These are phyloP conservation scores for Paramormyrops hopkinsi DNA, from an alignment of 2,797 vertebrate genomes.

Conservation along the genomic window DNA sequence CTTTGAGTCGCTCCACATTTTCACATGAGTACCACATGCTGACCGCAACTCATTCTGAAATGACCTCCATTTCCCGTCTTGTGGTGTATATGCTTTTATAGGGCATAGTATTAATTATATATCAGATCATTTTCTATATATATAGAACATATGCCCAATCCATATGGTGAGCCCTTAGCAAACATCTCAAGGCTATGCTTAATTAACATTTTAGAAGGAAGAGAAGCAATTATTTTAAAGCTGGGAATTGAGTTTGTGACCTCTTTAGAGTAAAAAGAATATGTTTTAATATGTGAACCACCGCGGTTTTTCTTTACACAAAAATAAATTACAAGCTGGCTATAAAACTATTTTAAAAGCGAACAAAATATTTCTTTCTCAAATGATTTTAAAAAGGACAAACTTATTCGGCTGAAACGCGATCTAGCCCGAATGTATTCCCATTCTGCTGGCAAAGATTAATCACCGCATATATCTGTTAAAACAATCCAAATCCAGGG, in stretches of 20 bases:
- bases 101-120: slow-evolving; percentile 60
- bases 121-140: slow-evolving; percentile 48
- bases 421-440: slow-evolving; percentile 5
- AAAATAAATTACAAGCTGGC: background rate
- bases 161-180: slow-evolving; percentile 55
- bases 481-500: slow-evolving; percentile 8
- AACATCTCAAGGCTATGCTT: slow-evolving; percentile 36
- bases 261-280: slow-evolving; percentile 27
- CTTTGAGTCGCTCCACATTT: background rate
- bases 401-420: background rate
- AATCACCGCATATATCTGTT: slow-evolving; percentile 6
- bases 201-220: slow-evolving; percentile 50
- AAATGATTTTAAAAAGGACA: background rate
- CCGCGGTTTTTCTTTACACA: background rate
- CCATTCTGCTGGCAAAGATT: slow-evolving; percentile 3
- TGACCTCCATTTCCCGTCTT: slow-evolving; percentile 32
- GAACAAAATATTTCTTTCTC: background rate
- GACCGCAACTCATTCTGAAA: background rate
- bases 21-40: background rate
- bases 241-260: slow-evolving; percentile 32
- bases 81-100: slow-evolving; percentile 47
- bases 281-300: background rate
- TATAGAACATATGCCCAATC: slow-evolving; percentile 56
- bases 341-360: background rate
- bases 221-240: slow-evolving; percentile 34